Conservation (phyloP, 2,888 invertebrate genomes). For the Apotomis capreana region DNA sequence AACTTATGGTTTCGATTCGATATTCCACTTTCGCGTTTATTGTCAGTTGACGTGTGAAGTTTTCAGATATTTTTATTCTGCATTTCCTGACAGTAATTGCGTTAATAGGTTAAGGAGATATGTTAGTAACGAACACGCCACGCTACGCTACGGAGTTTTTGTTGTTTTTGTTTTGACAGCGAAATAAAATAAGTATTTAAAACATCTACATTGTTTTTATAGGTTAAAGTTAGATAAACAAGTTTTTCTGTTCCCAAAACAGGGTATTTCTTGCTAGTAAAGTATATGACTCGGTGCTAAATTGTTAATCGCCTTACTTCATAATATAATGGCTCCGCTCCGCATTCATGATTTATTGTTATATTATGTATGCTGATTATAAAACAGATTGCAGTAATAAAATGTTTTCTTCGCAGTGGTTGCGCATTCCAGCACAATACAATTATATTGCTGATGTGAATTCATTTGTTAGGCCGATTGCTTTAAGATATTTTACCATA, state of each 20-base stretch:
- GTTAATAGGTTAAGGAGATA: slow-evolving; percentile 20
- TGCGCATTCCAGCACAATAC: neutral
- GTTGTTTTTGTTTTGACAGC: too few species aligned
- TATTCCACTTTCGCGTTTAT: slow-evolving; percentile 35
- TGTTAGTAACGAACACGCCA: too few species aligned
- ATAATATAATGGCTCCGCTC: neutral
- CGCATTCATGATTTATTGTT: slow-evolving; percentile 23
- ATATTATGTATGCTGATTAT: slow-evolving; percentile 7
- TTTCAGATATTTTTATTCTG: slow-evolving; percentile 4
- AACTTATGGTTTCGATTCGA: slow-evolving; percentile 25
- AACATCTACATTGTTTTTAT: too few species aligned
- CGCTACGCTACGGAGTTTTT: too few species aligned
- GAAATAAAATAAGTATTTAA: too few species aligned
- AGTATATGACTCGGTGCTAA: too few species aligned
- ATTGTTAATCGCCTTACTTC: too few species aligned
- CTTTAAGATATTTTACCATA: neutral
- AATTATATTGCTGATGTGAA: neutral
- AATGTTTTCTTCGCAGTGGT: slow-evolving; percentile 5
- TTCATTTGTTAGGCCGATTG: slow-evolving; percentile 8
- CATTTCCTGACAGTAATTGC: slow-evolving; percentile 33
- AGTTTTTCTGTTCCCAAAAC: too few species aligned
- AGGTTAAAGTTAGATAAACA: too few species aligned
- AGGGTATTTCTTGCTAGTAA: too few species aligned
- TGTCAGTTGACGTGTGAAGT: slow-evolving; percentile 26
- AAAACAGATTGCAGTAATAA: slow-evolving; percentile 16